Conservation (phyloP, 2,888 invertebrate species). For the Tenthredo notha region DNA sequence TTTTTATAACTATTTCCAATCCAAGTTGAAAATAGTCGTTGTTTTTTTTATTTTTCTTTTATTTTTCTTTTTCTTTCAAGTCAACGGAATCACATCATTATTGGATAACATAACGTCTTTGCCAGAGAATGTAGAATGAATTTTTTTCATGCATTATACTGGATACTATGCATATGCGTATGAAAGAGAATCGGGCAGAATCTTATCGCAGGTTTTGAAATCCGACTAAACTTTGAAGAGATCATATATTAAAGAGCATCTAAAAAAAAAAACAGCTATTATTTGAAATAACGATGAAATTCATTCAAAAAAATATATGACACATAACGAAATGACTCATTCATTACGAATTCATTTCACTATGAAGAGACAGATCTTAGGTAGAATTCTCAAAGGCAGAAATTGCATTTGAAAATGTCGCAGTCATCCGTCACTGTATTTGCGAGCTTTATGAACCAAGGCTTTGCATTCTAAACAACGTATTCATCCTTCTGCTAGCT, state of each 20-base stretch:
- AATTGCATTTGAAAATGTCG: no score
- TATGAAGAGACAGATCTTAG: neutral
- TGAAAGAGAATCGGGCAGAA: no score
- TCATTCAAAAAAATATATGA: neutral
- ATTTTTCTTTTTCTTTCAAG: neutral
- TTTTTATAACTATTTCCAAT: neutral
- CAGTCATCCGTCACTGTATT: no score
- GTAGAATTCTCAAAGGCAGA: no score
- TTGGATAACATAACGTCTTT: neutral
- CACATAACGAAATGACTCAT: neutral
- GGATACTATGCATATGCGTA: no score
- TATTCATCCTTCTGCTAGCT: no score
- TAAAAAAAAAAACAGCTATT: neutral
- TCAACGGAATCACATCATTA: neutral
- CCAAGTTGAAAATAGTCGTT: neutral
- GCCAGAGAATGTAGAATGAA: neutral
- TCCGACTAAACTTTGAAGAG: neutral
- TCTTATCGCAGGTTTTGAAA: no score
- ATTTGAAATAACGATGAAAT: neutral
- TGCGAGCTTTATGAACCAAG: no score
- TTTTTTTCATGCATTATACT: neutral
- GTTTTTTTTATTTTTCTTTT: no score
- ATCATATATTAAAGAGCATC: neutral
- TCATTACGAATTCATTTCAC: neutral
- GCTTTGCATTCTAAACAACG: no score